Percentiles rank a stretch among this genome's conserved stretches.
These are phyloP conservation scores for Druon quercuslanigerum DNA, from an alignment of 1,140 invertebrate genomes.

Conservation along the genomic window DNA sequence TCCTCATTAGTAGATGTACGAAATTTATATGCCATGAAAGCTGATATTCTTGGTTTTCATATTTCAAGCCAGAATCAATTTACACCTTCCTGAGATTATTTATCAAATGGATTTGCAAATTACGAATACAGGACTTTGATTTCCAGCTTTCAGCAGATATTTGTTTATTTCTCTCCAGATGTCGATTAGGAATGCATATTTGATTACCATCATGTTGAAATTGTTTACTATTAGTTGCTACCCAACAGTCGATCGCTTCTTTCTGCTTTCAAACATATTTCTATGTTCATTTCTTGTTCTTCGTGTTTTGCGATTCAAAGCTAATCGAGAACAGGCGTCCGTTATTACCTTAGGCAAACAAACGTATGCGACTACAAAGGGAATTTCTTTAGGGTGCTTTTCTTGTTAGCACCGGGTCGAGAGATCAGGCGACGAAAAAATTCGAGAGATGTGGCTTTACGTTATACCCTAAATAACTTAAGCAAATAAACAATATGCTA, in stretches of 20 bases:
- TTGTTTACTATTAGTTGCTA: constrained; percentile 14
- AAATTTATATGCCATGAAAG: too few relatives aligned
- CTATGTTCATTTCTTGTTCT: constrained; percentile 13
- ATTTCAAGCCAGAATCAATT: too few relatives aligned
- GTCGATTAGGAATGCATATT: constrained; percentile 17
- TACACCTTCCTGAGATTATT: too few relatives aligned
- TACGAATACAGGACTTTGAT: background rate
- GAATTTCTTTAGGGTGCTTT: constrained; percentile 32
- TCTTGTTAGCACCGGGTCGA: constrained; percentile 13
- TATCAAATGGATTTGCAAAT: too few relatives aligned
- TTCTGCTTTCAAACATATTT: constrained; percentile 12
- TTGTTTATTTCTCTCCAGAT: background rate
- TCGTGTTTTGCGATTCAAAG: constrained; percentile 19
- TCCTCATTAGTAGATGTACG: too few relatives aligned
- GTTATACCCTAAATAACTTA: background rate
- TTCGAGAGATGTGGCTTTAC: constrained; percentile 4
- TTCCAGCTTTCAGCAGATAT: background rate
- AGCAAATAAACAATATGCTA: background rate
- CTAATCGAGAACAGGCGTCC: constrained; percentile 16
- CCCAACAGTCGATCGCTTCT: constrained; percentile 14
- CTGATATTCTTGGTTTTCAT: too few relatives aligned
- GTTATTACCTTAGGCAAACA: constrained; percentile 36
- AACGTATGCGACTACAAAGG: constrained; percentile 35
- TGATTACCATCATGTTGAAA: background rate
- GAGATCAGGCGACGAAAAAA: constrained; percentile 11